These are phyloP conservation scores for Drosophila cardini DNA, from an alignment of 1,140 invertebrate genomes.

Conservation along the genomic window DNA sequence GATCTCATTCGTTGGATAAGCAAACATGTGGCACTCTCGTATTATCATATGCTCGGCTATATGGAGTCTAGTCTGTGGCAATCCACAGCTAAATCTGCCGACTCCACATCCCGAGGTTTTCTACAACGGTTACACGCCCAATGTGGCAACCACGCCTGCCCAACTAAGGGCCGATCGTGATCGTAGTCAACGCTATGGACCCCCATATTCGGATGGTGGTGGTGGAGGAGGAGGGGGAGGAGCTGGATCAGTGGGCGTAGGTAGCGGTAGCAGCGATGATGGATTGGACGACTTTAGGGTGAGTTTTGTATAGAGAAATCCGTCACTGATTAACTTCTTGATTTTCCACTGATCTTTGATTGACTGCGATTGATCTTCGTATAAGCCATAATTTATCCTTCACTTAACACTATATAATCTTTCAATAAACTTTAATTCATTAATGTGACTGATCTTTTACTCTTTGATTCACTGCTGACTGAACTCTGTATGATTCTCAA, in stretches of 20 bases:
- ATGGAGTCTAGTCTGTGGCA: conserved; percentile 34
- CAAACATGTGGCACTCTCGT: conserved; percentile 50
- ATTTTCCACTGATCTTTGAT: too few relatives aligned
- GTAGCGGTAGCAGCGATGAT: conserved; percentile 53
- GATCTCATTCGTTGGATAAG: conserved; percentile 60
- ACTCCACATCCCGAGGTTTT: conserved; percentile 78
- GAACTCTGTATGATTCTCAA: too few relatives aligned
- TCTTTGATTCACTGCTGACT: too few relatives aligned
- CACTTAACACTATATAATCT: too few relatives aligned
- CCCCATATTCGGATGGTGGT: conserved; percentile 71
- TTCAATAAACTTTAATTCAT: too few relatives aligned
- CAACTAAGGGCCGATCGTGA: conserved; percentile 70
- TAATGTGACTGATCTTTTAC: too few relatives aligned
- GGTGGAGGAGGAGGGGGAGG: conserved; percentile 11
- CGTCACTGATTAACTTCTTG: background rate
- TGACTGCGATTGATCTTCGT: too few relatives aligned
- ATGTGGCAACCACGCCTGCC: conserved; percentile 70
- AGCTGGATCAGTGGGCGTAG: background rate
- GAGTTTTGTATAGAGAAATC: conserved; percentile 24
- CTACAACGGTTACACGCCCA: conserved; percentile 77
- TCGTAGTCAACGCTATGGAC: conserved; percentile 77
- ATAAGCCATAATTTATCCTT: too few relatives aligned
- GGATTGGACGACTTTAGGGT: conserved; percentile 79
- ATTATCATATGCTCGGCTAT: conserved; percentile 36
- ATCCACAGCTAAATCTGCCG: conserved; percentile 86